Evolutionary conservation across 2,888 invertebrate species (phyloP).

Genomic region (Hoplodrina blanda): DNA sequence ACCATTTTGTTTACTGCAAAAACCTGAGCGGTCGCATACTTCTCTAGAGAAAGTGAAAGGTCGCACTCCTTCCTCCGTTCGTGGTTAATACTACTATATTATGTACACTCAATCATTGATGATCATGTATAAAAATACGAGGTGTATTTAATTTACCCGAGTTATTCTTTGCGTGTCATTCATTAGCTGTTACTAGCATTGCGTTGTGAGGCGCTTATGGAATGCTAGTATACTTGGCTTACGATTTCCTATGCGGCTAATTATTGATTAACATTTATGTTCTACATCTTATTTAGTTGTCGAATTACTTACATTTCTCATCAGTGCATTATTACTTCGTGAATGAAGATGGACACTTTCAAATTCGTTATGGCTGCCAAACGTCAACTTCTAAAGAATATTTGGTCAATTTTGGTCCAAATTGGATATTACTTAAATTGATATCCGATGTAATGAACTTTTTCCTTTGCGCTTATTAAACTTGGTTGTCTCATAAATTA

Average conservation of each 20-base stretch:
- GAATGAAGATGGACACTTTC: constrained; percentile 17
- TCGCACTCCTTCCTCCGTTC: constrained; percentile 72
- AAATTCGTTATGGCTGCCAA: constrained; percentile 25
- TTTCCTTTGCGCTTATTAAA: constrained; percentile 47
- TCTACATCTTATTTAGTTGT: constrained; percentile 18
- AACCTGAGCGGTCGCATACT: constrained; percentile 70
- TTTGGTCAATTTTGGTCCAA: constrained; percentile 17
- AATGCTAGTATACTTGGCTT: constrained; percentile 65
- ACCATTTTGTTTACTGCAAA: constrained; percentile 64
- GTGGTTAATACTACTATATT: constrained; percentile 68
- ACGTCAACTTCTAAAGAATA: constrained; percentile 31
- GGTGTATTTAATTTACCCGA: constrained; percentile 62
- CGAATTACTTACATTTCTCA: constrained; percentile 13
- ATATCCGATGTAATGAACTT: constrained; percentile 36
- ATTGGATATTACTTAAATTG: constrained; percentile 41
- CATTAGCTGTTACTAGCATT: constrained; percentile 64
- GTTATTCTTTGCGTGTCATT: constrained; percentile 70
- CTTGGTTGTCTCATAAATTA: constrained; percentile 45
- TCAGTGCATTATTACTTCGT: constrained; percentile 18
- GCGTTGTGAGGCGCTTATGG: constrained; percentile 67
- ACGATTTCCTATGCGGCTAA: constrained; percentile 35
- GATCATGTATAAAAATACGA: constrained; percentile 43
- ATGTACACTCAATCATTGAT: constrained; percentile 51
- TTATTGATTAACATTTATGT: constrained; percentile 23
- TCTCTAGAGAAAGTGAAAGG: constrained; percentile 85